Base-by-base conservation (phyloP, 2,797 vertebrate genomes). In the Coccyzus lansbergi region DNA sequence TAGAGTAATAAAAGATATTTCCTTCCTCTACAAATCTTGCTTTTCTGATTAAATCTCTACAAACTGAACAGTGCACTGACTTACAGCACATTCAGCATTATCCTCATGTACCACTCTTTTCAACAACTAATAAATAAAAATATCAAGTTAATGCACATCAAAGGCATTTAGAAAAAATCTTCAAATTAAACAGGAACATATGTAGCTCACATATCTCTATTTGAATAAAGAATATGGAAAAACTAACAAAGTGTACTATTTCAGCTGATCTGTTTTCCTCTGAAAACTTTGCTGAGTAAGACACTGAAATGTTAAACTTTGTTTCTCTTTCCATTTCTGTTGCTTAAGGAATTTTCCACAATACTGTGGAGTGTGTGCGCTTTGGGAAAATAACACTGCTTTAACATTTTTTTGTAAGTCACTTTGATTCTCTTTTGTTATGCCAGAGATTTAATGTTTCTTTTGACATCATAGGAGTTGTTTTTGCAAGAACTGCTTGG, bases 191-290 rank as follows among this genome's bases (percentile, higher is more conserved):
- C 77, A 77, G 87, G 93, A 96, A 89, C 96, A 93, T 78, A 93
- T 88, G 94, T 92, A 93, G 93, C 91, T 95, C 89, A 10, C 67
- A 91, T 95, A 88, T 89, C 93, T 90, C 93, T 93, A 95, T 96
- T 95, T 96, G 92, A 96, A 96, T 95, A 76, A 95, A 95, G 92
- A 78, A 91, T 91, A 94, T 91, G 95, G 92, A 95, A 96, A 96
- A 94, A 93, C 89, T 95, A 94, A 96, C 92, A 95, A 91, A 93
- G 94, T 65, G 49, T 95, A 88, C 69, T 46, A 59, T 96, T 95
- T 95, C 92, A 91, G 65, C 86, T 75, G 80, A 87, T 92, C 91
- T 90, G 69, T 87, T 94, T 95, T 89, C 84, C 72, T 93, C 93
- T 78, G 82, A 86, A 95, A 93, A 89, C 76, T 95, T 70, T 76